Evolutionary conservation across 2,888 invertebrate species (phyloP), one percentile per base, ranked within the genome.

Genomic region (Nephrotoma appendiculata): DNA sequence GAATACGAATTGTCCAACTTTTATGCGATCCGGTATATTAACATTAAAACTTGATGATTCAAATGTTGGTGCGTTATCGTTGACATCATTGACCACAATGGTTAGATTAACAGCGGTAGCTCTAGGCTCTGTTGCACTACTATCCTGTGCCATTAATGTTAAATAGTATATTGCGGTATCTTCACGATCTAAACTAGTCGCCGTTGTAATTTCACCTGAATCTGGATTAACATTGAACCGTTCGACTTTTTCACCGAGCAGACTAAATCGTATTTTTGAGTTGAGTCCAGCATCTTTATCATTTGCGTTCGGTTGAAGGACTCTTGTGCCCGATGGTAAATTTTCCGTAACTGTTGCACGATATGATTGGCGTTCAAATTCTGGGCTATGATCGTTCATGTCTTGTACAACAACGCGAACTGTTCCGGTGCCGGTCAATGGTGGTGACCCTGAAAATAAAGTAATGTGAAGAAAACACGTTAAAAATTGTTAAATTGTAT

Each of bases 361-460:
- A 90, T 98, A 98, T 87, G 95, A 95, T 90, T 96, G 95, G 86
- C 96, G 93, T 89, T 95, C 95, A 91, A 98, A 98, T 89, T 95
- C 95, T 0, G 98, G 98, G 88, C 95, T 95, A 91, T 98, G 97
- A 91, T 98, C 98, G 91, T 98, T 98, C 87, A 97, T 96, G 91
- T 99, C 99, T 92, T 97, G 96, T 9, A 99, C 98, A 86, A 96
- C 93, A 87, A 99, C 95, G 89, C 95, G 94, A 1, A 99, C 96
- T 86, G 96, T 96, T 57, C 98, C 98, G 5, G 98, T 96, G 86
- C 98, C 98, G 2, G 98, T 98, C 87, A 98, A 92, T 2, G 98
- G 96, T 19, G 98, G 98, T 31, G 96, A 96, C 87, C 98, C 98
- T 97, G 93, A 83, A 94, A 94, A 88, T 88, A 89, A 43, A 86